These are phyloP conservation scores for Malurus elegans DNA, from an alignment of 2,113 vertebrate species.

Conservation along the genomic window DNA sequence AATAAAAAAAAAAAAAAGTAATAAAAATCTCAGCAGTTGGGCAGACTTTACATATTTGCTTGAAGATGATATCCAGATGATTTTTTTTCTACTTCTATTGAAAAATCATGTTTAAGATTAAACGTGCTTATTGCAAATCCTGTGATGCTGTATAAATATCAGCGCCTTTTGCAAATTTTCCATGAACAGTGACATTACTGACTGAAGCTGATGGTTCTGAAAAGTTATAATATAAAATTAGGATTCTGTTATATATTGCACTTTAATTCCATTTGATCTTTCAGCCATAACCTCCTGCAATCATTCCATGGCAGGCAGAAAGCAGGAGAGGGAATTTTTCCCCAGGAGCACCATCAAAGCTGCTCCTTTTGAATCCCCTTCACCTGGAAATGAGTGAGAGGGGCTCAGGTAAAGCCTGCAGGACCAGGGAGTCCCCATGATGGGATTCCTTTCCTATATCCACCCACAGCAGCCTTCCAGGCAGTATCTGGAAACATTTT, in stretches of 20 bases:
- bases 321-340: not conserved
- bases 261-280: not conserved
- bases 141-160: not conserved
- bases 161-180: not conserved
- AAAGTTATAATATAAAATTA: not conserved
- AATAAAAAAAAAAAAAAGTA: not conserved
- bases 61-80: not conserved
- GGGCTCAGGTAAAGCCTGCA: accelerated
- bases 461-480: not conserved
- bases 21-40: not conserved
- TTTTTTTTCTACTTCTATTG: not conserved
- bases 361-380: not conserved
- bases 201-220: not conserved
- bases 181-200: not conserved
- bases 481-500: not conserved
- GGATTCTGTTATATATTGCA: not conserved
- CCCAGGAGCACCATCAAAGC: not conserved
- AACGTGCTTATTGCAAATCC: not conserved
- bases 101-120: not conserved
- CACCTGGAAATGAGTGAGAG: not conserved
- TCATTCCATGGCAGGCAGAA: not conserved
- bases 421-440: no score
- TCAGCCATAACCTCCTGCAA: not conserved
- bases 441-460: not conserved
- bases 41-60: not conserved